Conservation (phyloP, 2,888 invertebrate genomes). For the Brachyptera risi region DNA sequence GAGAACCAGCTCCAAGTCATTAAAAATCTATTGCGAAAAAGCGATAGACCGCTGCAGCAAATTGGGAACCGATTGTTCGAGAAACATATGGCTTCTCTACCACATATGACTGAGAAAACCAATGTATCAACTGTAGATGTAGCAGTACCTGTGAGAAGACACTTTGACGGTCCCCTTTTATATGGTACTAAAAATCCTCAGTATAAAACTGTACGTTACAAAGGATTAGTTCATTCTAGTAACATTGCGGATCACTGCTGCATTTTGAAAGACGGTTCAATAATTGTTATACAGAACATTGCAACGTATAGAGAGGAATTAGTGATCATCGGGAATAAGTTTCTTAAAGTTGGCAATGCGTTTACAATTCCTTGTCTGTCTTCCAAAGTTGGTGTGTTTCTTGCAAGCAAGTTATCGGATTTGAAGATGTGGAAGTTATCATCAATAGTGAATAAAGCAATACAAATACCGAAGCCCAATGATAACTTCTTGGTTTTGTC, state of each 20-base stretch:
- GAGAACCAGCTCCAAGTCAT: conserved; percentile 33
- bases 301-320: neutral
- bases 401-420: neutral
- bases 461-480: neutral
- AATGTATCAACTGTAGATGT: neutral
- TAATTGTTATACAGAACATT: neutral
- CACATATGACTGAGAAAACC: neutral
- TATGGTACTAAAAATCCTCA: conserved; percentile 9
- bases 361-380: conserved; percentile 5
- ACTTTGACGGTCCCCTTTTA: conserved; percentile 8
- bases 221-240: neutral
- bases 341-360: neutral
- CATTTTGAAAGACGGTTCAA: conserved; percentile 5
- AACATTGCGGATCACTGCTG: conserved; percentile 11
- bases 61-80: conserved; percentile 6
- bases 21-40: conserved; percentile 20
- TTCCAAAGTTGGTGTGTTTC: conserved; percentile 4
- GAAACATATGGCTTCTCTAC: neutral
- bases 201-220: neutral
- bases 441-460: neutral
- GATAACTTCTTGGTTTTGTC: neutral
- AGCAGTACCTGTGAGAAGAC: neutral
- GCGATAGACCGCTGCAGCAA: conserved; percentile 25
- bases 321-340: conserved; percentile 2
- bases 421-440: neutral